A percentile compares a stretch with the other conserved stretches of the same genome.
These are phyloP conservation scores for Plecturocebus donacophilus DNA, from an alignment of 2,113 vertebrate genomes.

Conservation along the genomic window DNA sequence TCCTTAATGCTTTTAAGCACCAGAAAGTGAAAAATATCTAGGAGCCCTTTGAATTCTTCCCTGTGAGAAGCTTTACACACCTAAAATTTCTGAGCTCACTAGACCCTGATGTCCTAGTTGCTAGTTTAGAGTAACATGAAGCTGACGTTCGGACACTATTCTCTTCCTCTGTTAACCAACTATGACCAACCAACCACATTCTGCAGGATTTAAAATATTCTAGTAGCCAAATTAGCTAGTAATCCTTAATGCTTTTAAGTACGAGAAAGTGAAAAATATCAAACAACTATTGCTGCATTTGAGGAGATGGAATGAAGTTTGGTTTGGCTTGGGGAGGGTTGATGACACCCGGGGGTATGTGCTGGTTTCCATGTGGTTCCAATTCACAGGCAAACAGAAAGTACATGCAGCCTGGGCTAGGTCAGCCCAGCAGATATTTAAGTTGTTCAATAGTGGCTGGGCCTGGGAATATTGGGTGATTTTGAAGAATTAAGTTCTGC, in stretches of 20 bases:
- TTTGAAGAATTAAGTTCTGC: conserved; percentile 40
- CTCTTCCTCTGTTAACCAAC: background rate
- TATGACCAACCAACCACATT: background rate
- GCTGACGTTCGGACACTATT: background rate
- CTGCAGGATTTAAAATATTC: background rate
- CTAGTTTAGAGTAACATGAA: background rate
- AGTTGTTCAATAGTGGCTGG: background rate
- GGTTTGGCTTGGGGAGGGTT: background rate
- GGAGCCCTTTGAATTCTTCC: background rate
- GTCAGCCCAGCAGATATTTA: background rate
- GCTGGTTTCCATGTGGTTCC: background rate
- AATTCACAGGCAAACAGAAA: background rate
- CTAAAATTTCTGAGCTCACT: background rate
- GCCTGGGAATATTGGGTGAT: background rate
- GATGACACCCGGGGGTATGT: accelerated
- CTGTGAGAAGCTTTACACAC: background rate
- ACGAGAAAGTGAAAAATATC: background rate
- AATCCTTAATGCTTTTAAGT: background rate
- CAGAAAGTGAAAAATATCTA: background rate
- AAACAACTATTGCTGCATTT: background rate
- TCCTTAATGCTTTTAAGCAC: background rate
- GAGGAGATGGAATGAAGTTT: background rate
- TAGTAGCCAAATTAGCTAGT: background rate
- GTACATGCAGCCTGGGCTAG: background rate
- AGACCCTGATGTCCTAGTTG: background rate